Evolutionary conservation across 2,113 vertebrate genomes (phyloP), one percentile per base, ranked within the genome.

Genomic region (Apteryx owenii): DNA sequence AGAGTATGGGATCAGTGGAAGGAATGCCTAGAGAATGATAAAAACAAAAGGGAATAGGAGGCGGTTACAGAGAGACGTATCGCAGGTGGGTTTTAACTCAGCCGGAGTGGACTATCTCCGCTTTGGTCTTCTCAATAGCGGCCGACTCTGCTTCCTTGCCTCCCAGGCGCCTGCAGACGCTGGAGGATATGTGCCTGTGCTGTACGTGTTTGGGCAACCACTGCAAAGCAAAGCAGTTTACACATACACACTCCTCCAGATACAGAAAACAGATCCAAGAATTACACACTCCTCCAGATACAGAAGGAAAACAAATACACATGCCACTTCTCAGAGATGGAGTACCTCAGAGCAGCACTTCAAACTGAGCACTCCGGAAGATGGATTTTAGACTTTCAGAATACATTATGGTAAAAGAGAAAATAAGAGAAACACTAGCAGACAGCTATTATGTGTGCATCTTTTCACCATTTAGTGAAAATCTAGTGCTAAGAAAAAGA

Each of bases 221-320:
- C 78, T 89, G 87, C 81, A 85, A 48, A 75, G 72, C 36, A 54
- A 69, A 85, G 94, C 81, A 76, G 29, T 85, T 89, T 44, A 80
- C 66, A 85, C 77, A 81, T 8, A 48, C 73, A 14, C 70, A 54
- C 78, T 93, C 64, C 85, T 92, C 81, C 70, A 87, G 89, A 89
- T 2, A 75, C 0, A 56, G 84, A 56, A 68, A 82, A n/a, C 78
- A 56, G 65, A 85, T 81, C 84, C 90, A 85, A 81, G 90, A 84
- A 89, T 60, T 11, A 48, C 91, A 60, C 65, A 68, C 69, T 92
- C 50, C 94, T 92, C 89, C 93, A 85, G 70, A 81, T 51, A 44
- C 10, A 78, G 84, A 51, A 56, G 38, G 89, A 38, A 95, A 95
- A 96, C 84, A 95, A 87, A 93, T 19, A 73, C 71, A 36, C 75